Evolutionary conservation across 2,797 vertebrate genomes (phyloP), one percentile per base, ranked within the genome.

Genomic region (Manis pentadactyla): DNA sequence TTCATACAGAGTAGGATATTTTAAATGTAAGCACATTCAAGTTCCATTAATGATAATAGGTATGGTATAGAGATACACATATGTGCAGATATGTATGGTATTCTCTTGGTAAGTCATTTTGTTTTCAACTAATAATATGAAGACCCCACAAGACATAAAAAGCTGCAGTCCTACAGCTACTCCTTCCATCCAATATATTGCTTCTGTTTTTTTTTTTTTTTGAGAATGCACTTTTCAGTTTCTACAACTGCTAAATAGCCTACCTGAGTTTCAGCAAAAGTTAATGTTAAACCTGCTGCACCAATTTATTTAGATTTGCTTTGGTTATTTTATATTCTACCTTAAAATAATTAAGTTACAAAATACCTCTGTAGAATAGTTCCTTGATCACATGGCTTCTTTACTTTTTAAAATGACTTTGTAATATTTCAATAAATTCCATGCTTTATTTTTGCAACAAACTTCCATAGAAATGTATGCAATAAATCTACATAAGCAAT

Each of bases 261-360:
- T 83, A 29, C 15, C 29, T n/a, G 53, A 68, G 11, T 82, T 90
- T 83, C 46, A 74, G 25, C 25, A 75, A 25, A 87, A 88, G 71
- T 49, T 12, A 59, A 74, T 53, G 11, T n/a, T 73, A 88, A 86
- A 64, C 12, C 18, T 51, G 29, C 11, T 78, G 25, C 0, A 73
- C 31, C 19, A 74, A 73, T 95, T 75, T 93, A 92, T 78, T 97
- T 81, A 94, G 37, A 57, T 86, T 94, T 93, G 6, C 57, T 75
- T 81, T 82, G 37, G 34, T 49, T 85, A 73, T 51, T 94, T 94
- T 93, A 82, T 71, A 68, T 59, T 89, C 23, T 81, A 61, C 8
- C 51, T 95, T 78, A 92, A 97, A 94, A 90, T 83, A 95, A 87
- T 85, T 94, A 85, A 84, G 46, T 84, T 78, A 92, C 63, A 96